Conservation (phyloP, 2,797 vertebrate species). For the Denticeps clupeoides region DNA sequence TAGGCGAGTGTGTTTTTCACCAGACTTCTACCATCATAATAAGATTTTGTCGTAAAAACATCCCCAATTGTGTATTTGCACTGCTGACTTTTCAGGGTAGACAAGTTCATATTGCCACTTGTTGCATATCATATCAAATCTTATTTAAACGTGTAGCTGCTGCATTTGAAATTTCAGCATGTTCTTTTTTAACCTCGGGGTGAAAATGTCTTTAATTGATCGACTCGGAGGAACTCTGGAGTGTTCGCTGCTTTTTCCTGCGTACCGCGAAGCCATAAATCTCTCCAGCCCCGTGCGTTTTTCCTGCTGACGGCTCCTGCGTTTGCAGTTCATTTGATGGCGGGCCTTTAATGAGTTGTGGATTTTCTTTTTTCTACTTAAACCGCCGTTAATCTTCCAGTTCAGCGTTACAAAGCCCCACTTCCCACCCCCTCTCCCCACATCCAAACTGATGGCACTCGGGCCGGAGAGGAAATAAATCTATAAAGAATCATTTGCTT, state of each 20-base stretch:
- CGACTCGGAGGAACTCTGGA: conserved; percentile 23
- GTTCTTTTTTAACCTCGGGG: no score
- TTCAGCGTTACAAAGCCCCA: conserved; percentile 23
- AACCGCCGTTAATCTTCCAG: conserved; percentile 31
- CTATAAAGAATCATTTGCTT: conserved; percentile 27
- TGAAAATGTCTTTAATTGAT: neutral
- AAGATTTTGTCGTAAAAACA: no score
- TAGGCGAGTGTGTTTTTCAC: no score
- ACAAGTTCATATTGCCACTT: no score
- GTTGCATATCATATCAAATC: no score
- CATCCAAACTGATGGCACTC: conserved; percentile 26
- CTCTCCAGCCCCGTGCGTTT: conserved; percentile 18
- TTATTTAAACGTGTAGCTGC: no score
- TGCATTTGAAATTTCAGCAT: no score
- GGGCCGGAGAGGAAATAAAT: conserved; percentile 25
- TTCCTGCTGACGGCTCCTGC: conserved; percentile 27
- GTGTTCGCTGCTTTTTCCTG: conserved; percentile 22
- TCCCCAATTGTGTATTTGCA: no score
- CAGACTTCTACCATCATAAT: no score
- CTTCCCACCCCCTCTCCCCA: conserved; percentile 4
- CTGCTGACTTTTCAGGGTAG: no score
- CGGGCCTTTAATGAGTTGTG: neutral
- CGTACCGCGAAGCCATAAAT: conserved; percentile 28
- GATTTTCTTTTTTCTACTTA: conserved; percentile 27
- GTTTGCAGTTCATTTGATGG: conserved; percentile 37